Percentiles rank a stretch among this genome's conserved stretches.
Conservation (phyloP, 1,140 invertebrate genomes). For the Aphis gossypii region DNA sequence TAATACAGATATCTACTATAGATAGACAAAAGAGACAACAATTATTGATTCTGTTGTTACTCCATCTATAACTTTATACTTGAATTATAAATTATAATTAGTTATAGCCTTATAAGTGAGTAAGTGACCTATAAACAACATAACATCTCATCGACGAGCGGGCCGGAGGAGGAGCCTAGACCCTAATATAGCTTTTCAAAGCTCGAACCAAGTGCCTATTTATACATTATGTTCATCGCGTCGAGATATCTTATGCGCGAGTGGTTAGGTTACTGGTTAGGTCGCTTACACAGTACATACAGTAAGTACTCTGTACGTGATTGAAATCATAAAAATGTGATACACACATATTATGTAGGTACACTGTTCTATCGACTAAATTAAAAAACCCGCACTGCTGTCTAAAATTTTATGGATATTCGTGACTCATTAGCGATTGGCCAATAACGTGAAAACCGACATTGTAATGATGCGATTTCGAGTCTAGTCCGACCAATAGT, state of each 20-base stretch:
- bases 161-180: too few species aligned
- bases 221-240: too few species aligned
- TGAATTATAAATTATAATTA: too few species aligned
- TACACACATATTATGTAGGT: background rate
- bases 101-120: background rate
- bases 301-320: too few species aligned
- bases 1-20: background rate
- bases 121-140: background rate
- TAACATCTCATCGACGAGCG: background rate
- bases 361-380: background rate
- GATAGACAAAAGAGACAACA: background rate
- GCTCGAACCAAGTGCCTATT: background rate
- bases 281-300: background rate
- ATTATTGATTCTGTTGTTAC: background rate
- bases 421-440: background rate
- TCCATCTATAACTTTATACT: background rate
- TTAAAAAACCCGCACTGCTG: background rate
- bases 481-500: too few species aligned
- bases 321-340: too few species aligned
- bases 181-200: too few species aligned
- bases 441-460: background rate
- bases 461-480: too few species aligned
- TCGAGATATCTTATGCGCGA: too few species aligned
- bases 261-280: background rate
- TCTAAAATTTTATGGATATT: background rate